Conservation (phyloP, 2,797 vertebrate species). For the Ispidina lecontei region DNA sequence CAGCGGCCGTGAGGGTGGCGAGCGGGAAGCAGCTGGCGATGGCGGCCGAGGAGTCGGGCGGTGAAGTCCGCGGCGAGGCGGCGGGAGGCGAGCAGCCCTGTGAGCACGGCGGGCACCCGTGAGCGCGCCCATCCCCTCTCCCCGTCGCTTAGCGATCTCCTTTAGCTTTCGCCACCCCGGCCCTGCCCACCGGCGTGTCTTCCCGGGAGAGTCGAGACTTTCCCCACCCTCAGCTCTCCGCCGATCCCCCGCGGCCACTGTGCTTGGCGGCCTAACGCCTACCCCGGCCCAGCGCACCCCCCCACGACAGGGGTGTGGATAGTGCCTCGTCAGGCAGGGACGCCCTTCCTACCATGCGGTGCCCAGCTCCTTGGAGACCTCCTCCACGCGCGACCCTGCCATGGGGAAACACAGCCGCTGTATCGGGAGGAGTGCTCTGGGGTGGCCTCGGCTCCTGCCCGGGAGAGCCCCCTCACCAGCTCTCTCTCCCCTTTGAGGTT, state of each 20-base stretch:
- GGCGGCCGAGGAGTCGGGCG: neutral
- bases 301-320: neutral
- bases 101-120: neutral
- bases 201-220: neutral
- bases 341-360: rapidly evolving
- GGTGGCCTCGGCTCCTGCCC: too few species aligned
- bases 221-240: rapidly evolving
- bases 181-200: neutral
- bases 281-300: rapidly evolving
- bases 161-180: neutral
- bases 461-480: rapidly evolving
- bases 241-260: too few species aligned
- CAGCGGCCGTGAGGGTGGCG: slow-evolving; percentile 6
- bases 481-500: rapidly evolving
- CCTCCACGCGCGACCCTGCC: rapidly evolving
- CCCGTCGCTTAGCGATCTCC: too few species aligned
- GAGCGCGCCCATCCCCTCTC: neutral
- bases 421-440: too few species aligned
- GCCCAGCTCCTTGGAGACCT: neutral
- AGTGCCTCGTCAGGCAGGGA: neutral
- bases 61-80: neutral
- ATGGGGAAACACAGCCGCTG: rapidly evolving
- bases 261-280: too few species aligned
- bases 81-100: neutral
- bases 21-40: neutral